Conservation (phyloP, 2,888 invertebrate genomes). For the Sacculina carcini region DNA sequence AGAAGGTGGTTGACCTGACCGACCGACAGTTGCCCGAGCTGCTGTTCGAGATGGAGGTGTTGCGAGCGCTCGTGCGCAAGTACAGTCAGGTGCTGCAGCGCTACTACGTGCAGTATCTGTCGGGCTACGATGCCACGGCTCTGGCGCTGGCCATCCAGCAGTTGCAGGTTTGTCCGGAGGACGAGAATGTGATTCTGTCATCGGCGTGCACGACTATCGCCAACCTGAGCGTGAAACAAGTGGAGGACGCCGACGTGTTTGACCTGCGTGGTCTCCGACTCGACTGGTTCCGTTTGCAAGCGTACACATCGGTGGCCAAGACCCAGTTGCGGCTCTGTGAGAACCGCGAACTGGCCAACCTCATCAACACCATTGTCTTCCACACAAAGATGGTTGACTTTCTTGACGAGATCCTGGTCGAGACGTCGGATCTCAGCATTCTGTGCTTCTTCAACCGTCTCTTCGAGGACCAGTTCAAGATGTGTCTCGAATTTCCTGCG, state of each 20-base stretch:
- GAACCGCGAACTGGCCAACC: slow-evolving; percentile 57
- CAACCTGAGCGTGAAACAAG: slow-evolving; percentile 59
- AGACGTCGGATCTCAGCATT: slow-evolving; percentile 87
- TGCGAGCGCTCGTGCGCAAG: slow-evolving; percentile 66
- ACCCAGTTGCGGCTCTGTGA: slow-evolving; percentile 43
- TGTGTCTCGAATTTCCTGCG: slow-evolving; percentile 94
- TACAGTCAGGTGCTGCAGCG: slow-evolving; percentile 91
- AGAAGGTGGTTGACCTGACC: slow-evolving; percentile 70
- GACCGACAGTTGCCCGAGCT: slow-evolving; percentile 90
- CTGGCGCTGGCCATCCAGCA: slow-evolving; percentile 52
- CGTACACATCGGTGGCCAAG: slow-evolving; percentile 53
- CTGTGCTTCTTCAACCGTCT: slow-evolving; percentile 93
- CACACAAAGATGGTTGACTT: slow-evolving; percentile 96
- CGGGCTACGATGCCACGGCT: slow-evolving; percentile 81
- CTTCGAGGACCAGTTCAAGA: slow-evolving; percentile 92
- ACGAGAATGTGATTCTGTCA: slow-evolving; percentile 76
- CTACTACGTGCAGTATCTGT: slow-evolving; percentile 88
- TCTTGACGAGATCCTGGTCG: slow-evolving; percentile 81
- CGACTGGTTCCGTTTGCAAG: slow-evolving; percentile 93
- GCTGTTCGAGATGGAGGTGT: slow-evolving; percentile 90
- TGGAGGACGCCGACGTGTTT: slow-evolving; percentile 76
- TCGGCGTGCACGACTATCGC: slow-evolving; percentile 72
- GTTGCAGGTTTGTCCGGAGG: slow-evolving; percentile 62
- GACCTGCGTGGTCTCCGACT: slow-evolving; percentile 82
- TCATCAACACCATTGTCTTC: slow-evolving; percentile 83